Evolutionary conservation across 2,888 invertebrate species (phyloP).

Genomic region (Lottia gigantea): DNA sequence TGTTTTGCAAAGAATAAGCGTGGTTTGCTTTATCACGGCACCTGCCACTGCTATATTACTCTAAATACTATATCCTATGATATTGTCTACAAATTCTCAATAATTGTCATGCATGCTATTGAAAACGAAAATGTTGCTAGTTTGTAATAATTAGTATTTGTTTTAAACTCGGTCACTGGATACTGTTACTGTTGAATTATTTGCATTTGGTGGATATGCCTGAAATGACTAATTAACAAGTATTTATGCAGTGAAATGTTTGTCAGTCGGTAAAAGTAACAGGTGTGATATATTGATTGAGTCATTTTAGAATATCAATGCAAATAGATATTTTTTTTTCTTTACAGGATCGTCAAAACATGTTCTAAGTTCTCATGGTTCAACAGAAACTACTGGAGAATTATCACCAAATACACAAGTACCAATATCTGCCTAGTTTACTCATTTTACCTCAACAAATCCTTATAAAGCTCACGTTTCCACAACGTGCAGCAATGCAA

Average conservation of each 20-base stretch:
- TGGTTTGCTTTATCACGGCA: no score
- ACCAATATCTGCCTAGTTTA: slow-evolving; percentile 50
- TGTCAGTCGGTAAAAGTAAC: not conserved
- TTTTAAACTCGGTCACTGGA: no score
- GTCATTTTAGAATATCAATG: no score
- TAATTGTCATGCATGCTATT: no score
- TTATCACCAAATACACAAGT: slow-evolving; percentile 68
- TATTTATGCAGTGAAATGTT: not conserved
- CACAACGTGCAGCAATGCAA: slow-evolving; percentile 21
- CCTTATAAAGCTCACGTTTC: slow-evolving; percentile 16
- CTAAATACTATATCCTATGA: no score
- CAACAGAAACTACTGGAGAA: slow-evolving; percentile 63
- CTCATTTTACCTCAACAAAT: slow-evolving; percentile 7
- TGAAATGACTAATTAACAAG: not conserved
- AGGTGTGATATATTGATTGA: no score
- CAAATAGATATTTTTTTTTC: slow-evolving; percentile 5
- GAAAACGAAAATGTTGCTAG: no score
- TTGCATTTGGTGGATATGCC: slow-evolving; percentile 9
- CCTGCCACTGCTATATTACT: no score
- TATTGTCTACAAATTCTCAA: no score
- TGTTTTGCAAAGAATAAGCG: no score
- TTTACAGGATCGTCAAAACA: slow-evolving; percentile 47
- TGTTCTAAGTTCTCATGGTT: slow-evolving; percentile 34
- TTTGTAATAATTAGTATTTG: no score
- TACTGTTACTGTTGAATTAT: no score